Conservation (phyloP, 2,797 vertebrate genomes). For the Emydoidea blandingii region DNA sequence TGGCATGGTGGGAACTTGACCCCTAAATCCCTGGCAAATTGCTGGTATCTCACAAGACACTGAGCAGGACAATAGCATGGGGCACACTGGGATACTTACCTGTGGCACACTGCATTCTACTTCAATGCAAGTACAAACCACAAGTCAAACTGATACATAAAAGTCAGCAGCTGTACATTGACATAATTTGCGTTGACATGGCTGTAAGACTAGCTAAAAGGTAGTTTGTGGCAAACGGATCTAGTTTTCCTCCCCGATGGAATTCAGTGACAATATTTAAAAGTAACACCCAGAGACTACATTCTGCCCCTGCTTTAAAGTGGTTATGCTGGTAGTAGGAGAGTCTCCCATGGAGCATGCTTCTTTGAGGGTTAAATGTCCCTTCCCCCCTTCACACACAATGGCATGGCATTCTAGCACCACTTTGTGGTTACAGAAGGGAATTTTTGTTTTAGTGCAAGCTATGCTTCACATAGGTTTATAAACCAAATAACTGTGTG, state of each 20-base stretch:
- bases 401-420: not conserved
- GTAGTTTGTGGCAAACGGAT: not conserved
- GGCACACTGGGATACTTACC: no score
- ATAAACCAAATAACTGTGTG: fast-evolving
- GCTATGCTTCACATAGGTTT: not conserved
- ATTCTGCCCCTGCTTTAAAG: not conserved
- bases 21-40: no score
- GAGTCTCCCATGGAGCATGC: not conserved
- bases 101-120: no score
- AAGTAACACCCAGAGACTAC: not conserved
- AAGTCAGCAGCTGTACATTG: no score
- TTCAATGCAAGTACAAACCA: no score
- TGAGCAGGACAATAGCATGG: no score
- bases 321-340: not conserved
- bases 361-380: not conserved
- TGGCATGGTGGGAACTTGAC: no score
- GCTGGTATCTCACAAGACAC: no score
- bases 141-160: no score
- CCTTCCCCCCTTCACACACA: no score
- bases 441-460: not conserved
- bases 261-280: not conserved
- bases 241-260: not conserved
- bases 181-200: no score
- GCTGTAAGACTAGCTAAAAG: no score
- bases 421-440: not conserved